Evolutionary conservation across 2,113 vertebrate genomes (phyloP).

Genomic region (Percopsis transmontana): DNA sequence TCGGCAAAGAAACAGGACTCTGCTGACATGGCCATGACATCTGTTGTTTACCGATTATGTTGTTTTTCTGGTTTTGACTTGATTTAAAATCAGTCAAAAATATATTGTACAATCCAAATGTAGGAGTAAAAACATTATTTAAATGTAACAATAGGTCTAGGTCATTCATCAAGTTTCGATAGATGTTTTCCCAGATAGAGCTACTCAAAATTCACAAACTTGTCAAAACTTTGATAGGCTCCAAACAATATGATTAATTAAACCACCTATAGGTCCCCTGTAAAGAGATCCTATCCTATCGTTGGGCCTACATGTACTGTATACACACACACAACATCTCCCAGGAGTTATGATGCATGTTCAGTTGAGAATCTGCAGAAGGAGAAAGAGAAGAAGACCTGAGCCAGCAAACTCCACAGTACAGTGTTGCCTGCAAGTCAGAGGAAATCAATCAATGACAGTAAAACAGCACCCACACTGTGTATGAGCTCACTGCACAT

Average conservation of each 20-base stretch:
- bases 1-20: too few species aligned
- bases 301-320: background rate
- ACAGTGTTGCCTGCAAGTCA: conserved; percentile 50
- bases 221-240: background rate
- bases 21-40: too few species aligned
- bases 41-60: too few species aligned
- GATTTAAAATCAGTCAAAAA: too few species aligned
- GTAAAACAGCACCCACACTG: conserved; percentile 65
- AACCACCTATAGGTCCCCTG: background rate
- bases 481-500: conserved; percentile 63
- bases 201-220: too few species aligned
- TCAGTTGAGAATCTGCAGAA: conserved; percentile 35
- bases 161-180: too few species aligned
- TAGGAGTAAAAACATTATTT: too few species aligned
- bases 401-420: conserved; percentile 20
- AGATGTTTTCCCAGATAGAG: too few species aligned
- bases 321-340: background rate
- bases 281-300: background rate
- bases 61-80: too few species aligned
- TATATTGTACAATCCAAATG: too few species aligned
- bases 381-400: conserved; percentile 29
- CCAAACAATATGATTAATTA: background rate
- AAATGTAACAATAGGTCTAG: too few species aligned
- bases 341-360: conserved; percentile 10
- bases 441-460: conserved; percentile 61